A percentile compares a stretch with the other conserved stretches of the same genome.
Conservation (phyloP, 2,888 invertebrate species). For the Sturmia bella region DNA sequence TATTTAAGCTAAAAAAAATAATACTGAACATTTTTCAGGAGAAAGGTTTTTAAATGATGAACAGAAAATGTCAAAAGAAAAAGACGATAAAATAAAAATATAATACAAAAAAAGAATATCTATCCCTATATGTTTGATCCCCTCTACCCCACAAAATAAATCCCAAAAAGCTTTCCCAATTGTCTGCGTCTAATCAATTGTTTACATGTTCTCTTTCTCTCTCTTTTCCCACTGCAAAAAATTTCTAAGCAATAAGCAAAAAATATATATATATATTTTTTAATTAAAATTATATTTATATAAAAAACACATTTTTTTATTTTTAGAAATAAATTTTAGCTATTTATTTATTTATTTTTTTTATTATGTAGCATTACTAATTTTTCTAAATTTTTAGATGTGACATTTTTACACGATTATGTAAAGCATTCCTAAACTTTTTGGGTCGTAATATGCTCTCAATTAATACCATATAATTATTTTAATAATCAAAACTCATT, state of each 20-base stretch:
- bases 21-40: conserved; percentile 22
- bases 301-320: conserved; percentile 60
- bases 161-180: conserved; percentile 83
- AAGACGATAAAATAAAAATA: conserved; percentile 71
- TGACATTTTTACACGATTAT: conserved; percentile 63
- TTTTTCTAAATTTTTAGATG: conserved; percentile 37
- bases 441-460: conserved; percentile 7
- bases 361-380: conserved; percentile 9
- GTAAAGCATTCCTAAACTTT: conserved; percentile 22
- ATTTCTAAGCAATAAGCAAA: conserved; percentile 8
- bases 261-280: conserved; percentile 24
- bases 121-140: conserved; percentile 69
- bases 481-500: too few relatives aligned
- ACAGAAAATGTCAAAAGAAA: conserved; percentile 58
- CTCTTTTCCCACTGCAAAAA: conserved; percentile 65
- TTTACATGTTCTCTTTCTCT: conserved; percentile 78
- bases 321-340: not conserved
- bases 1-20: conserved; percentile 41
- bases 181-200: conserved; percentile 92
- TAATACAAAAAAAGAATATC: conserved; percentile 68
- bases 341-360: not conserved
- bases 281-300: conserved; percentile 45
- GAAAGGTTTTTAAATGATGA: conserved; percentile 8
- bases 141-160: conserved; percentile 76
- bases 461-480: not conserved